phyloP scores from a whole-genome alignment of 2,888 invertebrate species.

The Hirtodrosophila cameraria region DNA sequence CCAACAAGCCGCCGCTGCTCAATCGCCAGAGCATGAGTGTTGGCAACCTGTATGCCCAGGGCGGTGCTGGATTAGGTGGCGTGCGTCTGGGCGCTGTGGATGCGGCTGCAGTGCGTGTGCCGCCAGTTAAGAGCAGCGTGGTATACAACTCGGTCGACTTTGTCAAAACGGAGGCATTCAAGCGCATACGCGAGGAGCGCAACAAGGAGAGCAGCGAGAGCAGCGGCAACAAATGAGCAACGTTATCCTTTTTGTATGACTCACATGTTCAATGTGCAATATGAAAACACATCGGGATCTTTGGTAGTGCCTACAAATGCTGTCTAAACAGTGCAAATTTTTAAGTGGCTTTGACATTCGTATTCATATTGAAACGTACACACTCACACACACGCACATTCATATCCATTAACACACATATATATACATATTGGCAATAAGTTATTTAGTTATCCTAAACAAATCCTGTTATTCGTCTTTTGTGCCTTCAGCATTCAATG shows the following conservation, averaged over 20 bases:
- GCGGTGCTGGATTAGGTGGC: slow-evolving; percentile 48
- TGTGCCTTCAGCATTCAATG: slow-evolving; percentile 20
- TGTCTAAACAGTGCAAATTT: slow-evolving; percentile 46
- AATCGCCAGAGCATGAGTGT: slow-evolving; percentile 81
- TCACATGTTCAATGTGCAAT: slow-evolving; percentile 54
- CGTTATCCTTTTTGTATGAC: slow-evolving; percentile 31
- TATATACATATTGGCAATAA: slow-evolving; percentile 39
- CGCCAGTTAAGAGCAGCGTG: slow-evolving; percentile 85
- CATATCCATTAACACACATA: slow-evolving; percentile 20
- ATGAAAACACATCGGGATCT: slow-evolving; percentile 25
- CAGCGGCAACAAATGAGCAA: slow-evolving; percentile 75
- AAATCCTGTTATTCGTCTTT: slow-evolving; percentile 1
- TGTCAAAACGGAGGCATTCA: slow-evolving; percentile 96
- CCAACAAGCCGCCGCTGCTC: slow-evolving; percentile 84
- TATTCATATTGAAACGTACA: slow-evolving; percentile 35
- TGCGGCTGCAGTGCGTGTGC: slow-evolving; percentile 83
- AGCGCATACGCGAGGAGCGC: slow-evolving; percentile 90
- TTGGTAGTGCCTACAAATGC: slow-evolving; percentile 58
- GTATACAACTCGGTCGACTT: slow-evolving; percentile 97
- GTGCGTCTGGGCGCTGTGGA: slow-evolving; percentile 74
- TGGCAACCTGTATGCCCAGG: slow-evolving; percentile 74
- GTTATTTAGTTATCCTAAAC: slow-evolving; percentile 30
- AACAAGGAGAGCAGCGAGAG: slow-evolving; percentile 82
- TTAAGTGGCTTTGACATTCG: slow-evolving; percentile 50
- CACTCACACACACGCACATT: slow-evolving; percentile 3